A percentile compares a stretch with the other conserved stretches of the same genome.
Evolutionary conservation across 2,888 invertebrate species (phyloP).

Genomic region (Aspidapion aeneum): DNA sequence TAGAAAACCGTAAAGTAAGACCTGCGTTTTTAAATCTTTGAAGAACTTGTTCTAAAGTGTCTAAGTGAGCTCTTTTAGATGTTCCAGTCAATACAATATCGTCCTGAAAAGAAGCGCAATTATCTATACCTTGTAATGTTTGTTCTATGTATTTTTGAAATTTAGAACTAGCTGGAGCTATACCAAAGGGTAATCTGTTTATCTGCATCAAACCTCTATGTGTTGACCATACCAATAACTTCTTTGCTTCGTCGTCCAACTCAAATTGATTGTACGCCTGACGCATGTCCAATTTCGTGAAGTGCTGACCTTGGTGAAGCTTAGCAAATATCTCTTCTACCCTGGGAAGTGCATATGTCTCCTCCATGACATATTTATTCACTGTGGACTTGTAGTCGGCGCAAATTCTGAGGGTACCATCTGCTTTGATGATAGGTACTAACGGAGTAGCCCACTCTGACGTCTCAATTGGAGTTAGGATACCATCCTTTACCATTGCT

Average conservation of each 20-base stretch:
- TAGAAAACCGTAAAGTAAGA: too few species aligned
- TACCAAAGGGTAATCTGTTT: constrained; percentile 38
- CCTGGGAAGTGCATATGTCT: constrained; percentile 18
- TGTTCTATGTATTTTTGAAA: constrained; percentile 38
- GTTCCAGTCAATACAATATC: constrained; percentile 35
- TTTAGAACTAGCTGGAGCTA: constrained; percentile 35
- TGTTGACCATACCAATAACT: constrained; percentile 35
- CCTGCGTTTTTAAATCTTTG: too few species aligned
- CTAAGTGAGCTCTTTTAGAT: constrained; percentile 25
- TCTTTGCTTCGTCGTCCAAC: constrained; percentile 31
- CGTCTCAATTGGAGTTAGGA: too few species aligned
- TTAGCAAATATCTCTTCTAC: constrained; percentile 23
- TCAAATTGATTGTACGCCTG: constrained; percentile 39
- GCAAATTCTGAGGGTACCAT: too few species aligned
- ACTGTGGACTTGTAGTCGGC: too few species aligned
- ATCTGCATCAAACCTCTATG: constrained; percentile 38
- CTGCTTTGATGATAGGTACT: constrained; percentile 26
- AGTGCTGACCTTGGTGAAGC: constrained; percentile 19
- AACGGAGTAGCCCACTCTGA: too few species aligned
- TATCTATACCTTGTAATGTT: constrained; percentile 33
- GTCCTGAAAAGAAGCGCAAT: constrained; percentile 33
- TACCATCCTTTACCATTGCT: neutral
- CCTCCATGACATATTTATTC: constrained; percentile 23
- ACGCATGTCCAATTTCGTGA: constrained; percentile 22
- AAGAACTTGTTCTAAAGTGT: constrained; percentile 24